Evolutionary conservation across 2,113 vertebrate genomes (phyloP).

Genomic region (Nothobranchius furzeri): DNA sequence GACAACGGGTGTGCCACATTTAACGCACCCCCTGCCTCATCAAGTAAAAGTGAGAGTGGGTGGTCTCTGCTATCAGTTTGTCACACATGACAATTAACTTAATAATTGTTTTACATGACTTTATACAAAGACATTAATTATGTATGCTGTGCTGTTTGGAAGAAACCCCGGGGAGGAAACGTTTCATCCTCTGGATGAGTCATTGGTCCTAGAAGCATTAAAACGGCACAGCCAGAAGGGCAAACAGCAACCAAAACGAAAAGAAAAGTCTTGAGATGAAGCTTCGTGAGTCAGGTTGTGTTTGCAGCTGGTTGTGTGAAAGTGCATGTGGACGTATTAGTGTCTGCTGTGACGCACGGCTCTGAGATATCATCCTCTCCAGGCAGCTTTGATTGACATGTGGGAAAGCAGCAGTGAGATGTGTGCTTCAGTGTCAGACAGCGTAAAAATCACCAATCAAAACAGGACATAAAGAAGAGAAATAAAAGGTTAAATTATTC

Average conservation of each 20-base stretch:
- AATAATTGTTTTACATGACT: neutral
- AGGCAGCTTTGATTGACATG: slow-evolving; percentile 42
- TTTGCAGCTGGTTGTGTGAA: neutral
- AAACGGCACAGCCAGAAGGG: slow-evolving; percentile 17
- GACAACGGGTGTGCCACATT: slow-evolving; percentile 58
- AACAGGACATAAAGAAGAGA: neutral
- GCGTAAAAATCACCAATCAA: neutral
- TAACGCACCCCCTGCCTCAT: slow-evolving; percentile 19
- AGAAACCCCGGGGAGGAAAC: slow-evolving; percentile 1
- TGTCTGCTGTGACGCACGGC: slow-evolving; percentile 16
- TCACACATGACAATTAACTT: neutral
- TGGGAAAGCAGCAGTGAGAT: slow-evolving; percentile 44
- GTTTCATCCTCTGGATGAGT: slow-evolving; percentile 23
- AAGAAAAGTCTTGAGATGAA: neutral
- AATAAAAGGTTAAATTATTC: neutral
- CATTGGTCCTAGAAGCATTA: slow-evolving; percentile 12
- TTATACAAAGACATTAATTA: neutral
- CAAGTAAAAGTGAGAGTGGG: slow-evolving; percentile 10
- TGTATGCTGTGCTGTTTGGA: neutral
- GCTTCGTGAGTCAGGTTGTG: neutral
- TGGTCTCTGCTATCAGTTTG: neutral
- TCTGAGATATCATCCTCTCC: slow-evolving; percentile 16
- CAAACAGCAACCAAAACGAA: neutral
- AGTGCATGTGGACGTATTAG: neutral
- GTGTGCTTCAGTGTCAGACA: neutral